A percentile compares a stretch with the other conserved stretches of the same genome.
phyloP scores from a whole-genome alignment of 2,113 vertebrate species.

The Solea solea region DNA sequence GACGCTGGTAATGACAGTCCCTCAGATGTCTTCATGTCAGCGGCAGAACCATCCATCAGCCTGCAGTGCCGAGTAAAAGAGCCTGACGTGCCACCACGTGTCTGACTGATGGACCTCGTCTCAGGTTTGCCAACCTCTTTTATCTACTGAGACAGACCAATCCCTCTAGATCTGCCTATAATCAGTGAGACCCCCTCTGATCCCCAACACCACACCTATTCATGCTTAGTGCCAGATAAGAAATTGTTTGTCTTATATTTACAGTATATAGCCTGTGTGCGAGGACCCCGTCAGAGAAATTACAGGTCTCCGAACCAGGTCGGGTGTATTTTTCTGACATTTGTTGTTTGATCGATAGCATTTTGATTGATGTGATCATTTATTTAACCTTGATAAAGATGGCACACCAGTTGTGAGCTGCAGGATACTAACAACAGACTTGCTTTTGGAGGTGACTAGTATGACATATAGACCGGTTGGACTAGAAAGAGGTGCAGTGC shows the following conservation, averaged over 20 bases:
- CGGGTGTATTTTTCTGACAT: conserved; percentile 12
- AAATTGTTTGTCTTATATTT: conserved; percentile 71
- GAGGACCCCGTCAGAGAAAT: conserved; percentile 62
- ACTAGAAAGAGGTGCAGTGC: neutral
- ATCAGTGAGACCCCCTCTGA: conserved; percentile 73
- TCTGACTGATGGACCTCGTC: conserved; percentile 75
- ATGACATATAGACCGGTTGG: conserved; percentile 22
- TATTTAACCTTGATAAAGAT: conserved; percentile 78
- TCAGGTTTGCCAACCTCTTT: conserved; percentile 63
- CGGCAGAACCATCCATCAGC: conserved; percentile 73
- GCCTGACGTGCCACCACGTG: conserved; percentile 67
- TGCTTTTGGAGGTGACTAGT: conserved; percentile 35
- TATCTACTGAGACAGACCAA: conserved; percentile 70
- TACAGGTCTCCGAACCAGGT: conserved; percentile 41
- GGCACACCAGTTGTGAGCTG: conserved; percentile 14
- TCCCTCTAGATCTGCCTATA: conserved; percentile 68
- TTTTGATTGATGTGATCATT: conserved; percentile 80
- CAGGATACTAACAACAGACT: conserved; percentile 52
- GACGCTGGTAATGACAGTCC: conserved; percentile 59
- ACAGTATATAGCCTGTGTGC: conserved; percentile 41
- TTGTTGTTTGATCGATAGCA: conserved; percentile 54
- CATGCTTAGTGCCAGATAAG: conserved; percentile 73
- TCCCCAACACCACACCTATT: conserved; percentile 60
- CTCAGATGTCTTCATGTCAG: conserved; percentile 75
- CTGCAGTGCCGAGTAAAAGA: conserved; percentile 61